Base-by-base conservation (phyloP, 2,113 vertebrate genomes). In the Chlorodrepanis virens region DNA sequence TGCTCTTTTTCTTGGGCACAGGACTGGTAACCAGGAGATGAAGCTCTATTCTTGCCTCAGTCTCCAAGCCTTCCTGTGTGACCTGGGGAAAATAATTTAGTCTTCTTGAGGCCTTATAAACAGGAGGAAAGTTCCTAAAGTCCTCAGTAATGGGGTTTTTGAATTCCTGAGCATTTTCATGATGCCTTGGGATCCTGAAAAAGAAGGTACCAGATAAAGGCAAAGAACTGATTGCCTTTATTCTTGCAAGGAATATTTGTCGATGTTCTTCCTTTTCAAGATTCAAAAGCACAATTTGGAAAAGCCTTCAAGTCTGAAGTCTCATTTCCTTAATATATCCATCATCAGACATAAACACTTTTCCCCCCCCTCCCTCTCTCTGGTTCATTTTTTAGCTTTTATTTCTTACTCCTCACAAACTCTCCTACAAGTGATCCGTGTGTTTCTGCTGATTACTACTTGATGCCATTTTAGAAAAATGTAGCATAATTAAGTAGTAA, bases 401-500 rank as follows among this genome's bases (percentile, higher is more conserved):
- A 57, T 74, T 92, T 87, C 50, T 94, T 79, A 63, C 25, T 85
- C 9, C 52, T 81, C 20, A 39, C 49, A 94, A 81, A 59, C 52
- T 74, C 39, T 93, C 57, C 39, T 81, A 61, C 90, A 89, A 65
- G 39, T 79, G 18, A 60, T 94, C 69, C 12, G 8, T 52, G 37
- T 69, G n/a, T 91, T 92, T 95, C 70, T 84, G 71, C 56, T 63
- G 81, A 84, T 93, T 83, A 74, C 25, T 84, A 59, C 68, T 70
- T 29, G 85, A n/a, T 94, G 52, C 40, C 53, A 44, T 93, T 95
- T 95, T 53, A 69, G 61, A 91, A 78, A 89, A 96, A 93, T 44
- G 17, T 74, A 70, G 83, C 89, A 70, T 89, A 82, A 79, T 92
- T 95, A 80, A 88, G 56, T 82, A 89, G 91, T 79, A 89, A 77